Base-by-base conservation (phyloP, 2,888 invertebrate genomes). In the Conops quadrifasciatus region DNA sequence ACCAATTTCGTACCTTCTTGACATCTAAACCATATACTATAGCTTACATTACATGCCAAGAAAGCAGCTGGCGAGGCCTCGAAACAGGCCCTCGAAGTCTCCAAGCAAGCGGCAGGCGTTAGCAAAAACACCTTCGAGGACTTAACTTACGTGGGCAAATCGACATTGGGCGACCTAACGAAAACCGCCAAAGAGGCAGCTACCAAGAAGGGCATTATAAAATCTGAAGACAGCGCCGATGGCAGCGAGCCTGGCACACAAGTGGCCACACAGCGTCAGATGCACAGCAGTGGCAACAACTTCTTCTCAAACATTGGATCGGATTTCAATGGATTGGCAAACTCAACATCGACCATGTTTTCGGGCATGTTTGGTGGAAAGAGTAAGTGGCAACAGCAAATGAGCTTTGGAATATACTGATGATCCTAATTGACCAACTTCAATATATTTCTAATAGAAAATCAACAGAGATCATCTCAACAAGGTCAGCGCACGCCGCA, bases 321-420 rank as follows among this genome's bases (percentile, higher is more conserved):
- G 43, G 97, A 98, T 84, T 89, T 98, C 69, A 96, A 96, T 83
- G 96, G 96, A 9, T 90, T 96, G 64, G 96, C 97, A 24, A 93
- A 95, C 0, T 95, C 97, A 75, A 97, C 96, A 0, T 92, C 94
- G 19, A 96, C 92, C 84, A 96, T 97, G 91, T 94, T 98, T 83
- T 95, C 95, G 70, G 97, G 96, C 84, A 90, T 98, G 79, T 97
- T 98, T 85, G 95, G 97, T 84, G 88, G 88, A 63, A 68, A 68
- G 30, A 68, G 68, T 68, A 62, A 30, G 62, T 26, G 2, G 2
- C n/a, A n/a, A n/a, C 9, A 4, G 45, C 24, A n/a, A 3, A 2
- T 51, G 2, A 28, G 63, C 2, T 1, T n/a, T 7, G 21, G 3
- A 13, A 15, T 60, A 11, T 1, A 21, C 24, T 19, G 19, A 49